Conservation (phyloP, 2,888 invertebrate genomes). For the Platerodrilus igneus region DNA sequence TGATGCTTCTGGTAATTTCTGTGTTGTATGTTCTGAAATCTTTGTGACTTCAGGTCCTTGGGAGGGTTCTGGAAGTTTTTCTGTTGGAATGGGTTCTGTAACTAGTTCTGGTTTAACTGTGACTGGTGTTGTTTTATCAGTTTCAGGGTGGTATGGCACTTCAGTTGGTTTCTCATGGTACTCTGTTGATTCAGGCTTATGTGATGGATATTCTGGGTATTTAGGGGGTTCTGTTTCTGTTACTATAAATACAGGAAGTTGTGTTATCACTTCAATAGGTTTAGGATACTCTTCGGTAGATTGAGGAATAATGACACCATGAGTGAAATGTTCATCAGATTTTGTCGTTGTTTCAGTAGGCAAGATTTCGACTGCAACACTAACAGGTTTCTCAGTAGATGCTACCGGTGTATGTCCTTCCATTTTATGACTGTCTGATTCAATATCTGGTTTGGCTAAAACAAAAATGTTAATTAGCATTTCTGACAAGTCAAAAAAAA, state of each 20-base stretch:
- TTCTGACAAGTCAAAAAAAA: conserved; percentile 1
- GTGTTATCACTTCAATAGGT: too few species aligned
- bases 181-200: background rate
- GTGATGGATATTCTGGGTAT: too few species aligned
- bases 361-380: conserved; percentile 21
- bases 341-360: conserved; percentile 18
- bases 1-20: conserved; percentile 4
- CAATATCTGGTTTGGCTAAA: conserved; percentile 41
- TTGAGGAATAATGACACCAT: too few species aligned
- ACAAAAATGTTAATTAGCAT: conserved; percentile 15
- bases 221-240: too few species aligned
- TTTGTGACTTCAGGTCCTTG: conserved; percentile 5
- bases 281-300: conserved; percentile 19
- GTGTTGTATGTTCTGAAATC: conserved; percentile 1
- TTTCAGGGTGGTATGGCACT: conserved; percentile 14
- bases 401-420: conserved; percentile 31
- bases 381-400: conserved; percentile 26
- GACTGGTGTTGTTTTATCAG: conserved; percentile 6
- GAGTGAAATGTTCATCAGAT: too few species aligned
- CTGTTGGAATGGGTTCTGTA: conserved; percentile 7
- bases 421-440: conserved; percentile 52
- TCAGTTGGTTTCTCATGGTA: conserved; percentile 13
- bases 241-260: too few species aligned
- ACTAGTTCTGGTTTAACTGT: conserved; percentile 4
- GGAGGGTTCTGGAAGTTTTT: background rate